A percentile compares a stretch with the other conserved stretches of the same genome.
phyloP scores from a whole-genome alignment of 1,140 invertebrate species.

The Oryctes rhinoceros region DNA sequence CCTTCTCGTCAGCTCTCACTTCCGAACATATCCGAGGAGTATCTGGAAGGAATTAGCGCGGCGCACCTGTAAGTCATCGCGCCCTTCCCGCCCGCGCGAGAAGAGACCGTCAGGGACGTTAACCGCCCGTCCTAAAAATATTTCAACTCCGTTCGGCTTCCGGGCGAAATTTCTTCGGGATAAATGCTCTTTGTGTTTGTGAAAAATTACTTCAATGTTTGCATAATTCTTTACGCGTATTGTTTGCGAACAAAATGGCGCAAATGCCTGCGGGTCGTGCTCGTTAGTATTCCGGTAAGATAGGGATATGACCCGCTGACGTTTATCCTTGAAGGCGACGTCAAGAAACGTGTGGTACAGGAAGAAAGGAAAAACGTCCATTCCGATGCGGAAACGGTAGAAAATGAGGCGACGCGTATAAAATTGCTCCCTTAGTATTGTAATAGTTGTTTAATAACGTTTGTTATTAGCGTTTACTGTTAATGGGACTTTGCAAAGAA shows the following conservation, averaged over 20 bases:
- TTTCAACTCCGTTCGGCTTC: not conserved
- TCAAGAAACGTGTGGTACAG: not conserved
- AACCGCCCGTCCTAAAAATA: not conserved
- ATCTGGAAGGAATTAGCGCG: not conserved
- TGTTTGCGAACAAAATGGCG: constrained; percentile 51
- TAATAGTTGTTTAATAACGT: no score
- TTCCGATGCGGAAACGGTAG: not conserved
- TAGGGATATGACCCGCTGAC: constrained; percentile 27
- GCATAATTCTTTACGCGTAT: constrained; percentile 50
- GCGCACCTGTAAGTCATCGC: constrained; percentile 2
- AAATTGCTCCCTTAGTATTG: no score
- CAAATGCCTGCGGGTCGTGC: constrained; percentile 47
- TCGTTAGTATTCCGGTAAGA: constrained; percentile 48
- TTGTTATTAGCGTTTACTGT: no score
- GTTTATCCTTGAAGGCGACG: constrained; percentile 23
- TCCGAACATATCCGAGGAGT: not conserved
- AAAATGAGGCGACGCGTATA: not conserved
- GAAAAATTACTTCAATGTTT: constrained; percentile 47
- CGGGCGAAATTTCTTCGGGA: constrained; percentile 24
- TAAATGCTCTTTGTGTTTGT: constrained; percentile 39
- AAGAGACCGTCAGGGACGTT: not conserved
- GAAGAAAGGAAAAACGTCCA: not conserved
- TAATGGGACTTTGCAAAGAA: no score
- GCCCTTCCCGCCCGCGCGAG: not conserved
- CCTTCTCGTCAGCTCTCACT: not conserved